These are phyloP conservation scores for Eretmocerus hayati DNA, from an alignment of 2,888 invertebrate species.

Conservation along the genomic window DNA sequence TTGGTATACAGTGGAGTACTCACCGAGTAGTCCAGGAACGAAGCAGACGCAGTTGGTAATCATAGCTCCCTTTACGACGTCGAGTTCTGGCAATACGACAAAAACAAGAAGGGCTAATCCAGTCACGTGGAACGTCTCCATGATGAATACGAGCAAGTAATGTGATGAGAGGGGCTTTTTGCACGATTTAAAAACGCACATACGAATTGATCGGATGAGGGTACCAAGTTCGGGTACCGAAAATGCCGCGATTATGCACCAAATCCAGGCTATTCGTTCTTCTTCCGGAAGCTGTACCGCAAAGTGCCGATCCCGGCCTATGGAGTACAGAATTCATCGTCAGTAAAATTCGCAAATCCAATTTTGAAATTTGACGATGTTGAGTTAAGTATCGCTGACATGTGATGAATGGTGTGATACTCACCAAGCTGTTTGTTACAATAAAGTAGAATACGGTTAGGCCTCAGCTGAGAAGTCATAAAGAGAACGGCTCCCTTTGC, in stretches of 20 bases:
- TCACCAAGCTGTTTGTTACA: constrained; percentile 82
- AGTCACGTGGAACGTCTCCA: constrained; percentile 82
- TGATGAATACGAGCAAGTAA: constrained; percentile 65
- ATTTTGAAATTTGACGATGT: not conserved
- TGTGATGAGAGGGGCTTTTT: constrained; percentile 62
- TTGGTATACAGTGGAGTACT: not conserved
- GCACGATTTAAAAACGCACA: constrained; percentile 86
- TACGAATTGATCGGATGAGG: constrained; percentile 74
- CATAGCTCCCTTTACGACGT: constrained; percentile 93
- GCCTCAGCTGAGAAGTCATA: constrained; percentile 83
- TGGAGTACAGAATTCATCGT: not conserved
- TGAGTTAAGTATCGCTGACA: not conserved
- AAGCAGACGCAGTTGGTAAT: constrained; percentile 92
- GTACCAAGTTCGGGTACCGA: constrained; percentile 84
- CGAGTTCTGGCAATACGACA: constrained; percentile 82
- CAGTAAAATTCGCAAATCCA: not conserved
- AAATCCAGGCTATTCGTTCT: constrained; percentile 87
- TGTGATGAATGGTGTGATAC: constrained; percentile 23
- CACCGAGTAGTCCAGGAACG: constrained; percentile 67
- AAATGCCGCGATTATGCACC: constrained; percentile 83
- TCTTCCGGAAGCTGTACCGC: constrained; percentile 73
- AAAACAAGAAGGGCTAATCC: constrained; percentile 84
- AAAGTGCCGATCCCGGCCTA: constrained; percentile 82
- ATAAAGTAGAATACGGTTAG: constrained; percentile 68
- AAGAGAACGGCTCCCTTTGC: constrained; percentile 84